Evolutionary conservation across 2,797 vertebrate species (phyloP).

Genomic region (Amblyopsis hoosieri): DNA sequence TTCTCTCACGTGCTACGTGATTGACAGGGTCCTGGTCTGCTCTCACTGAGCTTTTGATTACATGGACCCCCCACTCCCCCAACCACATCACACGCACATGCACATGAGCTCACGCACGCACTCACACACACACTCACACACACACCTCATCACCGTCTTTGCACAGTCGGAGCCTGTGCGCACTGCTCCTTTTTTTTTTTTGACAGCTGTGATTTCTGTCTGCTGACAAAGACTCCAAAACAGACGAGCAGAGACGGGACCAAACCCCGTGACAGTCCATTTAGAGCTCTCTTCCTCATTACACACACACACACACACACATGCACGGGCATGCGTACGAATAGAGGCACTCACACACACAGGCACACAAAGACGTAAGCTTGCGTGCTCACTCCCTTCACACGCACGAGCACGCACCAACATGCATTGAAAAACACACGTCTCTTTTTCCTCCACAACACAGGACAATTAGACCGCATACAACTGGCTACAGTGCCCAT

Average conservation of each 20-base stretch:
- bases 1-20: slow-evolving; percentile 73
- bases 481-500: slow-evolving; percentile 56
- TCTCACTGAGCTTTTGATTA: slow-evolving; percentile 78
- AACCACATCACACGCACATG: neutral
- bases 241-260: slow-evolving; percentile 56
- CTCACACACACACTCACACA: slow-evolving; percentile 1
- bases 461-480: slow-evolving; percentile 65
- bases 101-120: neutral
- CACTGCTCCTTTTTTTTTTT: slow-evolving; percentile 69
- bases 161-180: slow-evolving; percentile 73
- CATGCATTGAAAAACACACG: slow-evolving; percentile 33
- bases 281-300: slow-evolving; percentile 40
- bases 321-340: neutral
- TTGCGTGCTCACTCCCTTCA: neutral
- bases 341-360: slow-evolving; percentile 4
- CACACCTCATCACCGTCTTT: slow-evolving; percentile 43
- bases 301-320: slow-evolving; percentile 25
- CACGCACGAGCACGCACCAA: neutral
- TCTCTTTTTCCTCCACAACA: slow-evolving; percentile 59
- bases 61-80: slow-evolving; percentile 70
- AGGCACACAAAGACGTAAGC: slow-evolving; percentile 28
- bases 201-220: slow-evolving; percentile 75
- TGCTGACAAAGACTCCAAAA: slow-evolving; percentile 70
- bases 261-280: slow-evolving; percentile 60
- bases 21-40: slow-evolving; percentile 84